Conservation (phyloP, 1,140 invertebrate genomes). For the Uloborus diversus region DNA sequence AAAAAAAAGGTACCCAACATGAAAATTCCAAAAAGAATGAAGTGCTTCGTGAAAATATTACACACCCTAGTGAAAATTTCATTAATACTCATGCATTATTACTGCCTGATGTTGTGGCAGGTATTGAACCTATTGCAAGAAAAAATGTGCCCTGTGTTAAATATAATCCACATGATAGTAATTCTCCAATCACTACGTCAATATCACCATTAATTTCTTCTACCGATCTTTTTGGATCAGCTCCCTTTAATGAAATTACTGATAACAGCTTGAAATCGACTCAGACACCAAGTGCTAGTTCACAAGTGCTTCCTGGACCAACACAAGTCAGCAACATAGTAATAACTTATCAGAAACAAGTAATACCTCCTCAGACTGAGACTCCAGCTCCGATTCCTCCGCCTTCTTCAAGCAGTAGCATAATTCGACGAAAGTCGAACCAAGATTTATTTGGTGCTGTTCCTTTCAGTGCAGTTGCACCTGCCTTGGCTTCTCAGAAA, state of each 20-base stretch:
- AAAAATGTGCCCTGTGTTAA: constrained; percentile 39
- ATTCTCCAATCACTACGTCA: constrained; percentile 7
- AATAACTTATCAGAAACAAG: constrained; percentile 44
- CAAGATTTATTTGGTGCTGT: constrained; percentile 73
- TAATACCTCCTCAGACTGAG: background rate
- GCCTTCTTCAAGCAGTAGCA: constrained; percentile 47
- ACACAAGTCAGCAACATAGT: constrained; percentile 41
- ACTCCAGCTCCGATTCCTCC: background rate
- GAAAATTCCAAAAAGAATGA: too few species aligned
- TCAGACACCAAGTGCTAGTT: background rate
- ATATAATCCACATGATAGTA: constrained; percentile 23
- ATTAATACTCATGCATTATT: constrained; percentile 29
- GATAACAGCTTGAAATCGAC: background rate
- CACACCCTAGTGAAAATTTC: background rate
- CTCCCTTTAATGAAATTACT: constrained; percentile 58
- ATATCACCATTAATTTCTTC: constrained; percentile 24
- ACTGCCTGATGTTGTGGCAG: constrained; percentile 28
- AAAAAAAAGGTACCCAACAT: too few species aligned
- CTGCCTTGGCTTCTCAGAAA: constrained; percentile 20
- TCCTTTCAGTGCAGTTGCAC: constrained; percentile 68
- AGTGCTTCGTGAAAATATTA: background rate
- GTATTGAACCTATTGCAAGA: constrained; percentile 2
- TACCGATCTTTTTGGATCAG: constrained; percentile 61
- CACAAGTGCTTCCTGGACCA: background rate
- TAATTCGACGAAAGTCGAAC: constrained; percentile 50